Percentiles rank a stretch among this genome's conserved stretches.
phyloP scores from a whole-genome alignment of 2,113 vertebrate species.

The Tiliqua scincoides region DNA sequence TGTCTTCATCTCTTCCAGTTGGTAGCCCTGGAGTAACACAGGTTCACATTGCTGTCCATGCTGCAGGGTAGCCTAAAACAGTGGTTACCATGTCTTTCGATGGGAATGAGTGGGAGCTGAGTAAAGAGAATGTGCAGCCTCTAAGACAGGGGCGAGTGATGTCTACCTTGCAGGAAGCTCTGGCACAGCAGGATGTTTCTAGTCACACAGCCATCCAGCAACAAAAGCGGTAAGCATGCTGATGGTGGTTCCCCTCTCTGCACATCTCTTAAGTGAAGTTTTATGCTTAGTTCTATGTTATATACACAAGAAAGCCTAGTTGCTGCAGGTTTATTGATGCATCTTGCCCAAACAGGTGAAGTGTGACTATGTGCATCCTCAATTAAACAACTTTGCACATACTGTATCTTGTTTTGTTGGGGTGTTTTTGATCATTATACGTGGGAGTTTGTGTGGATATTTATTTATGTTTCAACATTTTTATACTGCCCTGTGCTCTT shows the following conservation, averaged over 20 bases:
- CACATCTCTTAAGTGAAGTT: not conserved
- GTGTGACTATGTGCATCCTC: not conserved
- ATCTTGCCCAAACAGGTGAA: not conserved
- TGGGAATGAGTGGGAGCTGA: constrained; percentile 91
- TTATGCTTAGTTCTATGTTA: not conserved
- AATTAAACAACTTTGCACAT: not conserved
- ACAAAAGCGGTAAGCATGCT: constrained; percentile 82
- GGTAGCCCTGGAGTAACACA: rapidly evolving
- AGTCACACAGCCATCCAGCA: constrained; percentile 80
- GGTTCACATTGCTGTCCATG: rapidly evolving
- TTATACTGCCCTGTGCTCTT: no score
- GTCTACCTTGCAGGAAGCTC: constrained; percentile 84
- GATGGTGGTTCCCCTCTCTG: not conserved
- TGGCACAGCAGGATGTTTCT: constrained; percentile 85
- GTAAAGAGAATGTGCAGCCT: constrained; percentile 97
- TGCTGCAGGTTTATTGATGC: not conserved
- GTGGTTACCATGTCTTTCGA: constrained; percentile 78
- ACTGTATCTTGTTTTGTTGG: no score
- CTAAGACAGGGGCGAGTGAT: constrained; percentile 86
- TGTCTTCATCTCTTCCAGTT: not conserved
- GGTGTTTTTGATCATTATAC: no score
- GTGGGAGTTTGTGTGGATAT: no score
- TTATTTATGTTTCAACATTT: no score
- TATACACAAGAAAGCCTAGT: not conserved
- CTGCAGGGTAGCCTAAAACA: not conserved